Conservation (phyloP, 2,113 vertebrate genomes). For the Pituophis catenifer region DNA sequence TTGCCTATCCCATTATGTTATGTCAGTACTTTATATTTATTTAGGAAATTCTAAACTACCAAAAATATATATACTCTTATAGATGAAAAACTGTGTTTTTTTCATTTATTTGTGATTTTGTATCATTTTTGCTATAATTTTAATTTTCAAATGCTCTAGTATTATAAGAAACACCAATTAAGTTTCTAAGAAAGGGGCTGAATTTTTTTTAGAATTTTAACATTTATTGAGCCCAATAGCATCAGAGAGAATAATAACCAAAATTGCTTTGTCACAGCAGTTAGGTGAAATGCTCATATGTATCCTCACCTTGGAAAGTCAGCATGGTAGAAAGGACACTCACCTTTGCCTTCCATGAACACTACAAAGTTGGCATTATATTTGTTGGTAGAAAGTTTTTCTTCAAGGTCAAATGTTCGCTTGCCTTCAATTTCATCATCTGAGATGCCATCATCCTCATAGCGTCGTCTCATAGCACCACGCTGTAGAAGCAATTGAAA, state of each 20-base stretch:
- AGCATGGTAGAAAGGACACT: conserved; percentile 44
- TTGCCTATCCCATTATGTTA: neutral
- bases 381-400: conserved; percentile 84
- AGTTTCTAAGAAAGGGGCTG: neutral
- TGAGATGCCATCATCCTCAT: conserved; percentile 95
- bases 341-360: conserved; percentile 97
- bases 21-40: neutral
- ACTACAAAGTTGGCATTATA: conserved; percentile 87
- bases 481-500: conserved; percentile 71
- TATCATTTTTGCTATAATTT: neutral
- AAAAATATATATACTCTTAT: neutral
- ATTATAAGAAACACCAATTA: neutral
- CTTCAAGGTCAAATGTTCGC: conserved; percentile 91
- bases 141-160: neutral
- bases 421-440: conserved; percentile 99
- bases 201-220: neutral
- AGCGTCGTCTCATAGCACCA: conserved; percentile 88
- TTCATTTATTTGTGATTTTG: neutral
- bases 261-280: neutral
- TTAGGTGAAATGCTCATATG: neutral
- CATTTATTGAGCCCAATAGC: neutral
- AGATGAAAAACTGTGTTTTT: neutral
- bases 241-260: neutral
- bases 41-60: neutral
- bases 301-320: neutral